phyloP scores from a whole-genome alignment of 2,113 vertebrate species.

The Serilophus lunatus region DNA sequence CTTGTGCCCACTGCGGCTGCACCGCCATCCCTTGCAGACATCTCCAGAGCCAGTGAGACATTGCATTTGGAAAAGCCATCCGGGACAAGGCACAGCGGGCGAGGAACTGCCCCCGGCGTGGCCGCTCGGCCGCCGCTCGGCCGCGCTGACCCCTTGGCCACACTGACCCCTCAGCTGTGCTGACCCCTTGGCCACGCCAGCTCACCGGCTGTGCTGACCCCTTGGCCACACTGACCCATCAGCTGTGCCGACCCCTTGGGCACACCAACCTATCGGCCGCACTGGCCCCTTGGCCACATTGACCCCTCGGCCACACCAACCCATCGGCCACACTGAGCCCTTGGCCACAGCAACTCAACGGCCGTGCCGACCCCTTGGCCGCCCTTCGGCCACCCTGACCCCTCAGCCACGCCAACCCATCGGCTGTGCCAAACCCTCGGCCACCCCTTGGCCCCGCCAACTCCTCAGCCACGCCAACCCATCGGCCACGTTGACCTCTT shows the following conservation, averaged over 20 bases:
- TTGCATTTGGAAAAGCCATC: conserved; percentile 45
- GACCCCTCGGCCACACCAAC: neutral
- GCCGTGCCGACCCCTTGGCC: neutral
- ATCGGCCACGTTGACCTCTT: neutral
- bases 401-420: neutral
- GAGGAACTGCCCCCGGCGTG: neutral
- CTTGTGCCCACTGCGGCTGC: neutral
- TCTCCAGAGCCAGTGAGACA: neutral
- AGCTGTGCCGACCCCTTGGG: neutral
- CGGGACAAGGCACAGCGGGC: neutral
- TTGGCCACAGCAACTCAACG: neutral
- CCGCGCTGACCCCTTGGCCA: neutral
- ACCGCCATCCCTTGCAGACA: neutral
- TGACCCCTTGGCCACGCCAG: neutral
- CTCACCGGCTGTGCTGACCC: too few species aligned
- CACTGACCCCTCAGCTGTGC: too few species aligned
- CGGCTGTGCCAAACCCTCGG: neutral
- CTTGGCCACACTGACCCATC: neutral
- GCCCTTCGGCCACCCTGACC: too few species aligned
- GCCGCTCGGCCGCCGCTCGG: neutral
- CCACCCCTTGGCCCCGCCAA: neutral
- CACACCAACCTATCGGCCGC: neutral
- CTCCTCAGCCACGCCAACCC: neutral
- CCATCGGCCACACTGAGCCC: neutral
- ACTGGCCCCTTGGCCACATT: neutral